A percentile compares a stretch with the other conserved stretches of the same genome.
These are phyloP conservation scores for Perdita meconis DNA, from an alignment of 2,888 invertebrate species.

Conservation along the genomic window DNA sequence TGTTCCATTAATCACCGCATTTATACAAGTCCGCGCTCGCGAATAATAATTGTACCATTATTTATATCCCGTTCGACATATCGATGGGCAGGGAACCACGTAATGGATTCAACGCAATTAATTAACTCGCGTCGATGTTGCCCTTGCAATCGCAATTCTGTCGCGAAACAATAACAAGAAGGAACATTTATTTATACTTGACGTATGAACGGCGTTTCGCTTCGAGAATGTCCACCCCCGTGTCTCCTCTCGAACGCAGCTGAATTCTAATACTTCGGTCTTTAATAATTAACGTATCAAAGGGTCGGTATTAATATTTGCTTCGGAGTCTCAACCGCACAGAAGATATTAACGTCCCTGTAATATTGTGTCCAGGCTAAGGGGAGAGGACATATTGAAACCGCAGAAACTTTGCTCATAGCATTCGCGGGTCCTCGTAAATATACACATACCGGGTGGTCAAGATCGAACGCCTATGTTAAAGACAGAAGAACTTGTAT, in stretches of 20 bases:
- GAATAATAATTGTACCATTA: slow-evolving; percentile 70
- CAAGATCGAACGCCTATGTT: slow-evolving; percentile 52
- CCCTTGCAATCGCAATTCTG: slow-evolving; percentile 39
- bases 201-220: background rate
- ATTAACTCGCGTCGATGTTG: slow-evolving; percentile 59
- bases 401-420: slow-evolving; percentile 83
- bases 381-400: slow-evolving; percentile 81
- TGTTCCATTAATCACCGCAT: slow-evolving; percentile 70
- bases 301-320: slow-evolving; percentile 73
- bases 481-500: slow-evolving; percentile 20
- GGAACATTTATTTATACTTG: background rate
- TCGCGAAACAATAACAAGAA: slow-evolving; percentile 20
- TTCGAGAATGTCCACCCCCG: background rate
- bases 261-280: slow-evolving; percentile 50
- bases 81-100: slow-evolving; percentile 55
- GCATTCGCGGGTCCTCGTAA: slow-evolving; percentile 68
- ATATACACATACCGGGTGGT: slow-evolving; percentile 71
- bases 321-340: slow-evolving; percentile 77
- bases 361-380: slow-evolving; percentile 82
- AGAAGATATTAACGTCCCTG: slow-evolving; percentile 82
- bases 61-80: slow-evolving; percentile 69
- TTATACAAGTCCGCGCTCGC: slow-evolving; percentile 53
- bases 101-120: slow-evolving; percentile 68
- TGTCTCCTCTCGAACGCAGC: slow-evolving; percentile 3
- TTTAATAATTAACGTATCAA: slow-evolving; percentile 75